Conservation (phyloP, 2,113 vertebrate species). For the Donacobius atricapilla region DNA sequence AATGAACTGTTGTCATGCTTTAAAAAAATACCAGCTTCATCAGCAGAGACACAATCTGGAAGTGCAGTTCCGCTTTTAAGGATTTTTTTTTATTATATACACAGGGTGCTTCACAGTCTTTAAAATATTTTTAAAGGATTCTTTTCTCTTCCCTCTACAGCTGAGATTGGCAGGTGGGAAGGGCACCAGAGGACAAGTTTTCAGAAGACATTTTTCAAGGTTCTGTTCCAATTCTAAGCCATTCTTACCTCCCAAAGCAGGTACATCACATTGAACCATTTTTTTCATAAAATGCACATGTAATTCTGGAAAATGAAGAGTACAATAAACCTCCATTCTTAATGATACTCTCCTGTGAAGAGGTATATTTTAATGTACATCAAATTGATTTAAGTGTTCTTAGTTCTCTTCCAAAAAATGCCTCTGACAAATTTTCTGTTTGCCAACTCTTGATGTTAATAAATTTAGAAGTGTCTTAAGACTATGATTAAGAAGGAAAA, state of each 20-base stretch:
- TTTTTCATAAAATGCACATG: neutral
- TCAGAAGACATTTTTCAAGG: neutral
- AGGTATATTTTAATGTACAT: neutral
- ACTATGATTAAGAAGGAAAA: no score
- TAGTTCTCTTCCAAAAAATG: neutral
- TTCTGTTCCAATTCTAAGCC: neutral
- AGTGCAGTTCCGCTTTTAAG: neutral
- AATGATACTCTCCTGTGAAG: neutral
- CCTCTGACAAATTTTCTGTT: neutral
- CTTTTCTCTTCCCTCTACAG: neutral
- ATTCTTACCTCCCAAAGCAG: neutral
- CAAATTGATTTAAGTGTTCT: neutral
- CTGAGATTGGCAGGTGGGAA: neutral
- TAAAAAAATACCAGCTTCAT: neutral
- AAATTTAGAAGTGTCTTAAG: neutral
- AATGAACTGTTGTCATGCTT: neutral
- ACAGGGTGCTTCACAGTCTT: neutral
- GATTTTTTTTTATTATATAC: neutral
- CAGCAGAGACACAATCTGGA: neutral
- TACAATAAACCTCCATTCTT: neutral
- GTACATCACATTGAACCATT: neutral
- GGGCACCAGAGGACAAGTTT: neutral
- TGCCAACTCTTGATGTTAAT: neutral
- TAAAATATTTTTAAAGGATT: neutral
- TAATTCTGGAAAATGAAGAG: neutral